Evolutionary conservation across 2,888 invertebrate genomes (phyloP).

Genomic region (Linnaemya vulpina): DNA sequence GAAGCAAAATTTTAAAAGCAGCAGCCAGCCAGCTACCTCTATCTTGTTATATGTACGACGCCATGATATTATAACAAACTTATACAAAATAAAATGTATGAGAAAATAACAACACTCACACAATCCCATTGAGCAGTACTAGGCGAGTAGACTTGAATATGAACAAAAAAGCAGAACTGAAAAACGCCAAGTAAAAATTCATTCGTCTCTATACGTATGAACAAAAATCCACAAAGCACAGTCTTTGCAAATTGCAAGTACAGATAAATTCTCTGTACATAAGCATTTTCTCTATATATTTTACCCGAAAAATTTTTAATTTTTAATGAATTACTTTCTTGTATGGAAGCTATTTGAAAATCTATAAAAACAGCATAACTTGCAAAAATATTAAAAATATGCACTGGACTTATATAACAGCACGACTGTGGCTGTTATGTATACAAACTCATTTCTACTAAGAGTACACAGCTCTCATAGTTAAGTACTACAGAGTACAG

Average conservation of each 20-base stretch:
- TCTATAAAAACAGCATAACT: background rate
- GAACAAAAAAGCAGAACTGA: slow-evolving; percentile 56
- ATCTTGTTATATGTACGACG: slow-evolving; percentile 61
- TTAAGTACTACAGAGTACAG: slow-evolving; percentile 66
- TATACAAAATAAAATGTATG: slow-evolving; percentile 63
- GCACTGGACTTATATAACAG: slow-evolving; percentile 36
- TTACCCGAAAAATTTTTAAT: background rate
- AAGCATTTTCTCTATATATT: background rate
- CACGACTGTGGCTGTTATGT: slow-evolving; percentile 63
- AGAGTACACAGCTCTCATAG: slow-evolving; percentile 61
- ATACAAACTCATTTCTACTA: slow-evolving; percentile 62
- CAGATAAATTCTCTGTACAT: background rate
- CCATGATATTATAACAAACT: slow-evolving; percentile 62
- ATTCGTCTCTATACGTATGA: slow-evolving; percentile 49
- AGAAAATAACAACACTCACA: slow-evolving; percentile 49
- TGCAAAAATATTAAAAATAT: background rate
- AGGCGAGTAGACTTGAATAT: slow-evolving; percentile 45
- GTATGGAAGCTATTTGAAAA: background rate
- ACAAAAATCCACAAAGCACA: slow-evolving; percentile 43
- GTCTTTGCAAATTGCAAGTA: slow-evolving; percentile 39
- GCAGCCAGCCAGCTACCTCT: slow-evolving; percentile 61
- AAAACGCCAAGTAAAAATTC: slow-evolving; percentile 54
- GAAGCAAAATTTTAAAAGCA: slow-evolving; percentile 56
- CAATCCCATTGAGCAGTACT: slow-evolving; percentile 10
- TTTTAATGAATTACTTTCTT: background rate